phyloP scores from a whole-genome alignment of 2,113 vertebrate genomes.

The Peromyscus polionotus region DNA sequence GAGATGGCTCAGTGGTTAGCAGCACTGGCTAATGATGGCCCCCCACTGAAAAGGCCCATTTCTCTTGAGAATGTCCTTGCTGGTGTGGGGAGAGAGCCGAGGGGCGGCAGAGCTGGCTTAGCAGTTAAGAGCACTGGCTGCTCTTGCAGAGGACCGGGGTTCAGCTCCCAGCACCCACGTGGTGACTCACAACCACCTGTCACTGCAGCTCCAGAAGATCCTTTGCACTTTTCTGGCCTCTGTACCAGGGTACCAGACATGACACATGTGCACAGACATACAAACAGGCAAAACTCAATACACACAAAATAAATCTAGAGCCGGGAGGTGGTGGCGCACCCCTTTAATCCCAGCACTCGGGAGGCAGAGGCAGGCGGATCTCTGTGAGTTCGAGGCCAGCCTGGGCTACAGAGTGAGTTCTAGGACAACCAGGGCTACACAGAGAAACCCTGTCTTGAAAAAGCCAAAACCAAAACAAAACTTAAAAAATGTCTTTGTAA shows the following conservation, averaged over 20 bases:
- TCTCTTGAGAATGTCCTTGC: constrained; percentile 5
- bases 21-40: background rate
- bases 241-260: background rate
- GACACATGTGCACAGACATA: background rate
- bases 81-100: background rate
- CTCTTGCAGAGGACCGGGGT: background rate
- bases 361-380: too few species aligned
- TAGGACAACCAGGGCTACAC: too few species aligned
- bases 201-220: background rate
- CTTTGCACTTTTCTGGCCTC: background rate
- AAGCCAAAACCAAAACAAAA: background rate
- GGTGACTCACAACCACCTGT: background rate
- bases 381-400: too few species aligned
- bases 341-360: too few species aligned
- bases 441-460: background rate
- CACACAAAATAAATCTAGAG: background rate
- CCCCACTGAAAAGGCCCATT: background rate
- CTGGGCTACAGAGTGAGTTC: too few species aligned
- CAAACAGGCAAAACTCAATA: background rate
- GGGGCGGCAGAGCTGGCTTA: background rate
- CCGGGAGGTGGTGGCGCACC: too few species aligned
- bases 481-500: background rate
- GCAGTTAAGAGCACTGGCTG: background rate
- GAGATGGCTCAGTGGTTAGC: too few species aligned
- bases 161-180: background rate